Conservation (phyloP, 1,140 invertebrate genomes). For the Drosophila lacteicornis region DNA sequence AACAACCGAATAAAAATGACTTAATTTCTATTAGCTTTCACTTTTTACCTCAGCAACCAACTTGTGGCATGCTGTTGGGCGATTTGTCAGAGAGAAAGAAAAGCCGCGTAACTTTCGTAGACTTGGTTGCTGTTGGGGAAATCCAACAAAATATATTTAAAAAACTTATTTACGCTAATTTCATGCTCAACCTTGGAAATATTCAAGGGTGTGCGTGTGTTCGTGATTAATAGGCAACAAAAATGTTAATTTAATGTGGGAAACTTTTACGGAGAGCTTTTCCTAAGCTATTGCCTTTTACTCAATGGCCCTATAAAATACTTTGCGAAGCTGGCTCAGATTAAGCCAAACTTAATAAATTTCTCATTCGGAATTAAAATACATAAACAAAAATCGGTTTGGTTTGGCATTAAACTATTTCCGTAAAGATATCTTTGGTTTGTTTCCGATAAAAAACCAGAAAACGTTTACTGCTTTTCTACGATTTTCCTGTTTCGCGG, state of each 20-base stretch:
- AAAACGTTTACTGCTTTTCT: background rate
- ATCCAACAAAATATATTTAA: conserved; percentile 8
- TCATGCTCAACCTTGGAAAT: background rate
- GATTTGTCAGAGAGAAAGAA: conserved; percentile 10
- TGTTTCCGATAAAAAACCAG: too few species aligned
- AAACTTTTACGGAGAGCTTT: background rate
- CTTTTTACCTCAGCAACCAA: background rate
- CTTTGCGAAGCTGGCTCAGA: background rate
- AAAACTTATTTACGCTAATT: conserved; percentile 17
- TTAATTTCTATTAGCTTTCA: conserved; percentile 12
- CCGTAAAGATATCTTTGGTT: too few species aligned
- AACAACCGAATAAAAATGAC: conserved; percentile 6
- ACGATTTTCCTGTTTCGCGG: conserved; percentile 12
- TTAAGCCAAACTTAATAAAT: too few species aligned
- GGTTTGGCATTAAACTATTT: too few species aligned
- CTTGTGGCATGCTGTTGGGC: conserved; percentile 7
- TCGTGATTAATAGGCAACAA: conserved; percentile 20
- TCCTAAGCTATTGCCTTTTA: too few species aligned
- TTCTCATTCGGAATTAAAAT: too few species aligned
- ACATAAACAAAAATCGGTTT: too few species aligned
- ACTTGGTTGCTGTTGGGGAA: background rate
- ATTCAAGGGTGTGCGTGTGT: background rate
- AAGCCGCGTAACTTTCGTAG: background rate
- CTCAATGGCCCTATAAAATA: background rate
- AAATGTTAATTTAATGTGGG: conserved; percentile 7